Evolutionary conservation across 2,113 vertebrate genomes (phyloP).

Genomic region (Hippocampus abdominalis): DNA sequence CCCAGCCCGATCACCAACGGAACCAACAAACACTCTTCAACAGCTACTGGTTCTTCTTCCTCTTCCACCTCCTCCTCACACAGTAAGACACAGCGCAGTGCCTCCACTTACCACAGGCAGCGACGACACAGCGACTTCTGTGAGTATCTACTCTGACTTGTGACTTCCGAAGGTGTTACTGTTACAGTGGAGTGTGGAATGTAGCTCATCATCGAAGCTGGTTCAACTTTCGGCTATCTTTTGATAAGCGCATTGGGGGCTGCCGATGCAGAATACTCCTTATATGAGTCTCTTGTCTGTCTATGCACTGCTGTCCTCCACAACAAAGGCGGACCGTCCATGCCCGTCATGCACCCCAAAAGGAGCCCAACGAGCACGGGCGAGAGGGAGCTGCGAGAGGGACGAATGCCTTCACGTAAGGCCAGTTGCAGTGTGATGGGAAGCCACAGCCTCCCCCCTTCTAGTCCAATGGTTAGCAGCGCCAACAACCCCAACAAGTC

Average conservation of each 20-base stretch:
- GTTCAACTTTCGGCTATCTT: neutral
- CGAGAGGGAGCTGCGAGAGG: constrained; percentile 83
- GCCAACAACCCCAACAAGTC: constrained; percentile 95
- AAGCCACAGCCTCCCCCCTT: constrained; percentile 82
- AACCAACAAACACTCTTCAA: constrained; percentile 77
- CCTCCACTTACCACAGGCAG: constrained; percentile 88
- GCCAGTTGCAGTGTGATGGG: constrained; percentile 82
- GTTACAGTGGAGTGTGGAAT: neutral
- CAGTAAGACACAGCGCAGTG: constrained; percentile 83
- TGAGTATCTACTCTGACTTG: constrained; percentile 65
- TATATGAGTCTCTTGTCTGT: constrained; percentile 58
- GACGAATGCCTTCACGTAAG: constrained; percentile 82
- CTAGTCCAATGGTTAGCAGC: constrained; percentile 93
- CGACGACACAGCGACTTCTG: constrained; percentile 93
- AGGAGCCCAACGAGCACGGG: constrained; percentile 86
- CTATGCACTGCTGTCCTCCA: constrained; percentile 60
- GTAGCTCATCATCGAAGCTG: neutral
- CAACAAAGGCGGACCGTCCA: constrained; percentile 83
- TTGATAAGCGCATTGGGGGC: neutral
- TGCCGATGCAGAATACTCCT: constrained; percentile 50
- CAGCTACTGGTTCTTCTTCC: constrained; percentile 65
- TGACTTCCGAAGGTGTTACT: neutral
- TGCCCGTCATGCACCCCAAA: constrained; percentile 85
- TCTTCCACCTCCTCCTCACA: constrained; percentile 78
- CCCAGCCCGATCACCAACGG: constrained; percentile 85